These are phyloP conservation scores for Marisa cornuarietis DNA, from an alignment of 1,140 invertebrate genomes.

Conservation along the genomic window DNA sequence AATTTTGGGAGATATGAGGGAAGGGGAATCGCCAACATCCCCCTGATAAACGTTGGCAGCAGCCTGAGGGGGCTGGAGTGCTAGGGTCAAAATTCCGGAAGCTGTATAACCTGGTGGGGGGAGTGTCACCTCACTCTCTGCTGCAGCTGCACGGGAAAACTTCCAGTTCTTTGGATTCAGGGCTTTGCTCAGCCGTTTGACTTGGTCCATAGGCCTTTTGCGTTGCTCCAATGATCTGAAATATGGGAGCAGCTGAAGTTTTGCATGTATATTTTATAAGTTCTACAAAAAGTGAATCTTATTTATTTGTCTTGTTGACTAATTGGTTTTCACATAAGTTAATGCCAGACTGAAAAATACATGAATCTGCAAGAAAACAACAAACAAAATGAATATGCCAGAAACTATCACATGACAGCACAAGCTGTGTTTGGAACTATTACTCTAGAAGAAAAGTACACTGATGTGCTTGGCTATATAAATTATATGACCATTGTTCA, in stretches of 20 bases:
- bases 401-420: too few relatives aligned
- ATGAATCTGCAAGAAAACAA: background rate
- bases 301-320: too few relatives aligned
- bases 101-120: background rate
- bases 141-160: background rate
- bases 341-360: too few relatives aligned
- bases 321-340: too few relatives aligned
- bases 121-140: background rate
- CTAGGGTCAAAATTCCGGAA: slow-evolving; percentile 16
- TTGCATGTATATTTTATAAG: background rate
- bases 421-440: too few relatives aligned
- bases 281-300: too few relatives aligned
- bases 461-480: too few relatives aligned
- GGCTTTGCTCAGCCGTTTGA: slow-evolving; percentile 22
- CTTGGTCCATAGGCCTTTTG: slow-evolving; percentile 17
- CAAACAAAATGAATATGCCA: background rate
- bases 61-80: slow-evolving; percentile 16
- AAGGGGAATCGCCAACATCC: background rate
- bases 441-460: too few relatives aligned
- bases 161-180: slow-evolving; percentile 35
- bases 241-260: background rate
- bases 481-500: too few relatives aligned
- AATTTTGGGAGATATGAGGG: too few relatives aligned
- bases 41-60: background rate
- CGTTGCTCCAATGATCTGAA: slow-evolving; percentile 14